Evolutionary conservation across 2,797 vertebrate genomes (phyloP).

Genomic region (Sandelia bainsii): DNA sequence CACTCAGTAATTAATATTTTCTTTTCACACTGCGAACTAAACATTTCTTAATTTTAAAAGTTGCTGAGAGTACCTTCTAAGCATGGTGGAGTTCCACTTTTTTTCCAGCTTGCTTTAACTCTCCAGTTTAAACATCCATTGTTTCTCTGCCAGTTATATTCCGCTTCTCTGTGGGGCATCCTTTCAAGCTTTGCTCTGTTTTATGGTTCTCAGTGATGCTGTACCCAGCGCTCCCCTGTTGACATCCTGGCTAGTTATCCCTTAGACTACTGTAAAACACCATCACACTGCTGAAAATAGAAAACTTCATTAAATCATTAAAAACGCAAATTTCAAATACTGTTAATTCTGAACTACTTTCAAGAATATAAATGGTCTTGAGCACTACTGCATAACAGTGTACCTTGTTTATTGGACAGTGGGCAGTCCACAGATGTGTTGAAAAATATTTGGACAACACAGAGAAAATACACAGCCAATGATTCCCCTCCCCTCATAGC

Average conservation of each 20-base stretch:
- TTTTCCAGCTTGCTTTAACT: conserved; percentile 38
- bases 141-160: conserved; percentile 39
- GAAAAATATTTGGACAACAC: conserved; percentile 67
- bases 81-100: conserved; percentile 6
- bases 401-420: conserved; percentile 52
- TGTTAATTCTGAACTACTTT: conserved; percentile 32
- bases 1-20: conserved; percentile 41
- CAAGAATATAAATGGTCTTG: conserved; percentile 20
- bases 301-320: background rate
- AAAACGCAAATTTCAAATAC: background rate
- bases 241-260: conserved; percentile 50
- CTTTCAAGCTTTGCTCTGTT: conserved; percentile 39
- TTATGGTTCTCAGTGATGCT: conserved; percentile 62
- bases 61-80: conserved; percentile 30
- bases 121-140: conserved; percentile 5
- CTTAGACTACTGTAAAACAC: conserved; percentile 40
- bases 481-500: conserved; percentile 68
- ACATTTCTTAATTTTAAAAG: conserved; percentile 35
- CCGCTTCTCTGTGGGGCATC: conserved; percentile 39
- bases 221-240: conserved; percentile 70
- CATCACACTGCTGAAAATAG: conserved; percentile 8
- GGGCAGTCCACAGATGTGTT: conserved; percentile 43
- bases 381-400: conserved; percentile 48
- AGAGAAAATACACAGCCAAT: conserved; percentile 53
- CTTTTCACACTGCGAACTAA: conserved; percentile 45